A percentile compares a stretch with the other conserved stretches of the same genome.
Evolutionary conservation across 2,888 invertebrate species (phyloP).

Genomic region (Drosophila setosimentum): DNA sequence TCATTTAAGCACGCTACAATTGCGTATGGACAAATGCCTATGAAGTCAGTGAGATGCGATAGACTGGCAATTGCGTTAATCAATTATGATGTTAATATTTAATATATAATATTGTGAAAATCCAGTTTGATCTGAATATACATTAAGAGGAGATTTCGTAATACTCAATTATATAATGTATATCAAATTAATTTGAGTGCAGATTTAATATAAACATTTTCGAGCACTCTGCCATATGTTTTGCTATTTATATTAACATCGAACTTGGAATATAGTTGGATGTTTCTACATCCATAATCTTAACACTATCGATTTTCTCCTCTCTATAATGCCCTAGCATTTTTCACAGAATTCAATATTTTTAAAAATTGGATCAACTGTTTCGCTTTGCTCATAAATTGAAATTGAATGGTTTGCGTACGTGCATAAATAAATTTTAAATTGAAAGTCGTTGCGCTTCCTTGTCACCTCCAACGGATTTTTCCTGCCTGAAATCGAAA

Average conservation of each 20-base stretch:
- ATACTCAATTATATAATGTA: neutral
- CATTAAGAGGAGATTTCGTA: neutral
- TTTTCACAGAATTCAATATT: neutral
- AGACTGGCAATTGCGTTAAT: neutral
- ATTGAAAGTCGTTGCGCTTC: neutral
- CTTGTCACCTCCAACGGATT: neutral
- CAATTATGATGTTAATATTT: neutral
- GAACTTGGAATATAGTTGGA: neutral
- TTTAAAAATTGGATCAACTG: neutral
- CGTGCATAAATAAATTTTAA: neutral
- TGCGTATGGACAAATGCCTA: conserved; percentile 10
- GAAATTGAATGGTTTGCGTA: neutral
- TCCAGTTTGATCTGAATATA: neutral
- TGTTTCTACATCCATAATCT: neutral
- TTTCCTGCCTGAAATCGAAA: neutral
- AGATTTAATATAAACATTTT: neutral
- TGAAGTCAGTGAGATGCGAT: neutral
- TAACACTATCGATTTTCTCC: neutral
- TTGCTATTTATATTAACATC: neutral
- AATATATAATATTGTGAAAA: neutral
- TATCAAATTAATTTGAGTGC: neutral
- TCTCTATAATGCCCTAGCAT: neutral
- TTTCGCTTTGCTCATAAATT: neutral
- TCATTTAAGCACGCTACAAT: neutral
- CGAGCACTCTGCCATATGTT: neutral